Evolutionary conservation across 2,888 invertebrate genomes (phyloP), one percentile per base, ranked within the genome.

Genomic region (Geophilus truncorum): DNA sequence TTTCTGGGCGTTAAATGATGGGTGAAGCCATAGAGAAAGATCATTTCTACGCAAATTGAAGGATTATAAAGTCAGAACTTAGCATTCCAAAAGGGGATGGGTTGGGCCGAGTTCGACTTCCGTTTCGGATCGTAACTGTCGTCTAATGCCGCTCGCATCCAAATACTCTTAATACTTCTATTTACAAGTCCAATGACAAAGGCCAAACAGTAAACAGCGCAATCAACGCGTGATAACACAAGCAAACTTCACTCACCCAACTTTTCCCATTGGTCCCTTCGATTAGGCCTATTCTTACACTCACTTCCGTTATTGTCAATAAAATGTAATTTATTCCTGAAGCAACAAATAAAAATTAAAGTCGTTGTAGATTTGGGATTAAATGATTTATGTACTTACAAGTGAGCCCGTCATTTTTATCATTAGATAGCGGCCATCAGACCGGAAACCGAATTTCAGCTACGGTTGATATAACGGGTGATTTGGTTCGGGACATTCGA

Each of bases 31-130:
- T 23, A 62, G 62, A 62, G 25, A 62, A 62, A 25, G 62, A 28
- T 62, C 62, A 62, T 62, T 62, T 62, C 62, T 62, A 62, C 23
- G 62, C 62, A 62, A 62, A 62, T 62, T 62, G 28, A 62, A 62
- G 62, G 62, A 62, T 62, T 62, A 18, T n/a, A 25, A 25, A 12
- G 62, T 10, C 18, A n/a, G 25, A 25, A 62, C 62, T 62, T 62
- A 28, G 25, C 62, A 28, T 62, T 62, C 15, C 62, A 15, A 62
- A 28, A 62, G 62, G 62, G 57, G 45, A 3, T 45, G 45, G 45
- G 45, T n/a, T 62, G 45, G 45, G 18, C 15, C 18, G 62, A 12
- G 62, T 25, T n/a, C 12, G 9, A 62, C 62, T 25, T 62, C 62
- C 62, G 62, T 62, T n/a, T 62, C 15, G 23, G 25, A 57, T 57